Evolutionary conservation across 2,797 vertebrate genomes (phyloP).

Genomic region (Babyrousa celebensis): DNA sequence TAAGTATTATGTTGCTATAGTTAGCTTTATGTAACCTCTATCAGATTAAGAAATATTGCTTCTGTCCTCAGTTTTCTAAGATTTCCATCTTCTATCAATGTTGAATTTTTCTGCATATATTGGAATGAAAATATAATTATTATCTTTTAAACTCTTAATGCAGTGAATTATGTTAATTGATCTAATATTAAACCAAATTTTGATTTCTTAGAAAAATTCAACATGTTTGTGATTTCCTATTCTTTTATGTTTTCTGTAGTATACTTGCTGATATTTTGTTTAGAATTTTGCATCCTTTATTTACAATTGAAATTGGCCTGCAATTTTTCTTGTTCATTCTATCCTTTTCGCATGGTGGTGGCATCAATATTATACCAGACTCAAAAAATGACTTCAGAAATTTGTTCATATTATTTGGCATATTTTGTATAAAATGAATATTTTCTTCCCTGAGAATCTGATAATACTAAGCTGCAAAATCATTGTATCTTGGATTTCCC

Average conservation of each 20-base stretch:
- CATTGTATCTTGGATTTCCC: background rate
- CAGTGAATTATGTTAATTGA: background rate
- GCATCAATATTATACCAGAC: background rate
- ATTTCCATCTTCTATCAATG: background rate
- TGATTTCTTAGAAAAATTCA: slow-evolving; percentile 20
- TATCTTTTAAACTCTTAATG: background rate
- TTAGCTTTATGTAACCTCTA: background rate
- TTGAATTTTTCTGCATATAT: background rate
- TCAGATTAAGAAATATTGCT: background rate
- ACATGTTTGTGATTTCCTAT: background rate
- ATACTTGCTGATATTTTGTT: slow-evolving; percentile 23
- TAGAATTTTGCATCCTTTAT: background rate
- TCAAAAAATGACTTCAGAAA: background rate
- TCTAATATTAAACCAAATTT: slow-evolving; percentile 25
- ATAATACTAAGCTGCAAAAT: background rate
- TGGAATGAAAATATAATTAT: slow-evolving; percentile 33
- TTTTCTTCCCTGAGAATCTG: background rate
- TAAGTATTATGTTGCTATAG: background rate
- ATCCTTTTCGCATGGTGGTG: background rate
- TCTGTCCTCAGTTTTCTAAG: slow-evolving; percentile 24
- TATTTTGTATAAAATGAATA: background rate
- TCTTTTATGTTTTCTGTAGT: background rate
- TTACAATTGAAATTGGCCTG: background rate
- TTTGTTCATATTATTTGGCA: background rate
- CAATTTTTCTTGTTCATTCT: background rate